Conservation (phyloP, 2,797 vertebrate species). For the Phyllotis vaccarum region DNA sequence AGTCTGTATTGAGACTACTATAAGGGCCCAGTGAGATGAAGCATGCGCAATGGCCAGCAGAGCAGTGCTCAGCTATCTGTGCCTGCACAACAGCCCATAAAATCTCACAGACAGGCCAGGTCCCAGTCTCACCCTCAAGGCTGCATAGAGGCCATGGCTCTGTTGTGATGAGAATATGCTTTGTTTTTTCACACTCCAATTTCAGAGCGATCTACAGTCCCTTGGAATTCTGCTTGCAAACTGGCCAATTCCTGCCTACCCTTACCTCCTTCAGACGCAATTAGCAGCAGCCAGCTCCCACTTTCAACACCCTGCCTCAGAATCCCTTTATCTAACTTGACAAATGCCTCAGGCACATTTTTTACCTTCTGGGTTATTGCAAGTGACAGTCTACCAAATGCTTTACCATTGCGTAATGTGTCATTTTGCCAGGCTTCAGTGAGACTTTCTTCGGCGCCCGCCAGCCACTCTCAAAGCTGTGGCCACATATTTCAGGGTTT, state of each 20-base stretch:
- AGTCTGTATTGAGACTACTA: not conserved
- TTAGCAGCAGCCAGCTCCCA: not conserved
- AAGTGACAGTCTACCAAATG: not conserved
- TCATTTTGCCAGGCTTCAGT: not conserved
- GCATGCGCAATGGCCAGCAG: not conserved
- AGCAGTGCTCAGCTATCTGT: not conserved
- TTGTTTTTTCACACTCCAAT: not conserved
- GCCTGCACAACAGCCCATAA: not conserved
- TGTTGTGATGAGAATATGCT: constrained; percentile 25
- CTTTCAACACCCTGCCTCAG: not conserved
- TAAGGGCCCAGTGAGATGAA: not conserved
- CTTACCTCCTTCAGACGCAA: not conserved
- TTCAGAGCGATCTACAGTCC: not conserved
- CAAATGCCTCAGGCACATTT: constrained; percentile 1
- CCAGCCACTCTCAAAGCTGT: not conserved
- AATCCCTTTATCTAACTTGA: constrained; percentile 48
- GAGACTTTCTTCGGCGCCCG: not conserved
- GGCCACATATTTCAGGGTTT: not conserved
- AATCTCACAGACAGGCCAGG: not conserved
- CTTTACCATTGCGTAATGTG: not conserved
- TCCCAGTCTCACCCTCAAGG: not conserved
- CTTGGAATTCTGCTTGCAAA: constrained; percentile 42
- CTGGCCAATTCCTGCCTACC: not conserved
- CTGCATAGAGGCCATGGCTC: not conserved
- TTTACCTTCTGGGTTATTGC: constrained; percentile 4